A percentile compares a stretch with the other conserved stretches of the same genome.
Conservation (phyloP, 2,113 vertebrate species). For the Melanostigma gelatinosum region DNA sequence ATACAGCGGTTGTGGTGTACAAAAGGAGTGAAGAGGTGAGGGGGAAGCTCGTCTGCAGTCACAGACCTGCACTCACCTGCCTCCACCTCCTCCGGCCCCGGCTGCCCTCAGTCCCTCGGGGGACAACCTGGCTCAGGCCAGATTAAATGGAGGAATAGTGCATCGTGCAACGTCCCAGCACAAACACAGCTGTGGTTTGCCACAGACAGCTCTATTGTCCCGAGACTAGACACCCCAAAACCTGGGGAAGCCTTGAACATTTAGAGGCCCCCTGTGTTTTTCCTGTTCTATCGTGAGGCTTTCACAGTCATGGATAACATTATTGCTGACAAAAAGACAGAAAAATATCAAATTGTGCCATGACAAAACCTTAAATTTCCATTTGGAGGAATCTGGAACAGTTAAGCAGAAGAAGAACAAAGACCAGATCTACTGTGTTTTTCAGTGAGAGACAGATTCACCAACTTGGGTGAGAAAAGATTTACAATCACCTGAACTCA, state of each 20-base stretch:
- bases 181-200: slow-evolving; percentile 55
- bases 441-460: slow-evolving; percentile 21
- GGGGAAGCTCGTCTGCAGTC: neutral
- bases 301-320: neutral
- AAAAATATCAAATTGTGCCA: neutral
- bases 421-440: neutral
- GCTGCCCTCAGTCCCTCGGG: neutral
- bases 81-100: neutral
- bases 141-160: slow-evolving; percentile 31
- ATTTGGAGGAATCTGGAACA: slow-evolving; percentile 7
- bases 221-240: neutral
- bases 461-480: slow-evolving; percentile 9
- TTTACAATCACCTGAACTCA: slow-evolving; percentile 16
- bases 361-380: neutral
- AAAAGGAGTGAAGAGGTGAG: neutral
- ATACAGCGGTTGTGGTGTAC: neutral
- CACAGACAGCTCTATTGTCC: slow-evolving; percentile 34
- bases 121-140: slow-evolving; percentile 16
- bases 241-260: slow-evolving; percentile 11
- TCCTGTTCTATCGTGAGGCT: neutral
- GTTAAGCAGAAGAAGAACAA: neutral
- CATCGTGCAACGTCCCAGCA: slow-evolving; percentile 34
- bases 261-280: neutral
- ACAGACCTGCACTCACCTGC: neutral
- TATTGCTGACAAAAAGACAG: neutral